Evolutionary conservation across 1,140 invertebrate species (phyloP).

Genomic region (Zaprionus capensis): DNA sequence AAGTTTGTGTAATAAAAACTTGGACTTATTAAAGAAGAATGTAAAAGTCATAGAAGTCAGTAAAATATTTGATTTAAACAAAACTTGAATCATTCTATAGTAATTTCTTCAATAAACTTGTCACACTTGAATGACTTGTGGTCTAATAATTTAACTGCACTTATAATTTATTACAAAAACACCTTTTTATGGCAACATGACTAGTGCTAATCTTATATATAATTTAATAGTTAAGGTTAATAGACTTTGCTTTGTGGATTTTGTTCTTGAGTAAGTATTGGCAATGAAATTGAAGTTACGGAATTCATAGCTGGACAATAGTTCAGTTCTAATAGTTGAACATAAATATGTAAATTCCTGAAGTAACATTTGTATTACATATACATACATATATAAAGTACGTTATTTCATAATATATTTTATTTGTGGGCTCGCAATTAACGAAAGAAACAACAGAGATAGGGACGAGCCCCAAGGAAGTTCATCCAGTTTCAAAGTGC

Average conservation of each 20-base stretch:
- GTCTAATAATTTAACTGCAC: neutral
- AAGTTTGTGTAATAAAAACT: neutral
- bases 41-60: neutral
- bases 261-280: neutral
- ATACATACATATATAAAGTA: neutral
- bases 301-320: neutral
- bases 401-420: slow-evolving; percentile 8
- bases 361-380: neutral
- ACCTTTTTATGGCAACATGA: neutral
- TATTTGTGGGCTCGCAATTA: slow-evolving; percentile 10
- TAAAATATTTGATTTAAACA: neutral
- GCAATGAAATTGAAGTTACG: neutral
- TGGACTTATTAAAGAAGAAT: neutral
- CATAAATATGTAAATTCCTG: neutral
- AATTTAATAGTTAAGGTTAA: neutral
- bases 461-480: slow-evolving; percentile 17
- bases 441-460: neutral
- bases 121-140: neutral
- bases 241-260: neutral
- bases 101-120: neutral
- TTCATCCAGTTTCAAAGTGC: neutral
- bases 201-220: neutral
- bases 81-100: neutral
- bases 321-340: too few species aligned
- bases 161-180: neutral